Evolutionary conservation across 1,140 invertebrate species (phyloP), one percentile per base, ranked within the genome.

Genomic region (Bombyx mandarina): DNA sequence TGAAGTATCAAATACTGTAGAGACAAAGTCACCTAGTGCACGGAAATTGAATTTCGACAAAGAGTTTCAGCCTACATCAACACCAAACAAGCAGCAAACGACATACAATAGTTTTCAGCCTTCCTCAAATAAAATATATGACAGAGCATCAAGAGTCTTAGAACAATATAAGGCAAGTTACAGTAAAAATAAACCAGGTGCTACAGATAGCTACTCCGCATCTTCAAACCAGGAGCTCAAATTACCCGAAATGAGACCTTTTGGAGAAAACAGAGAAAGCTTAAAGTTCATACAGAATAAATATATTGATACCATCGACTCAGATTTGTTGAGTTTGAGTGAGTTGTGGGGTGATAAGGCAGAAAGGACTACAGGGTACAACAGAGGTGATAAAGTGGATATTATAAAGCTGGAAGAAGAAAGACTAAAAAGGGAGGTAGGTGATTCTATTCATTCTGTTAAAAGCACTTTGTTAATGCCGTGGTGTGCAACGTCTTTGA

Each of bases 321-420:
- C 81, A 55, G 82, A 87, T 58, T 58, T 88, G 54, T 67, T 88
- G 46, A 90, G 89, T 58, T 77, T 90, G 46, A 90, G 88, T 69
- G 89, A 90, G 42, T 65, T 90, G 8, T 90, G 89, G 89, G 86
- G 88, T 1, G 88, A 89, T 47, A 89, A 79, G 58, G 75, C 69
- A 49, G 83, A 86, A 26, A 80, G 68, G 63, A 35, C 26, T 35
- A 35, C 26, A 35, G 26, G 26, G 26, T 35, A 35, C 26, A 35
- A 35, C 26, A 35, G 26, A 1, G 62, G 57, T 44, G 75, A 77
- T 53, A 79, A 74, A 60, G 63, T 61, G 4, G 79, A 84, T n/a
- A 82, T 61, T 60, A 89, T 91, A 43, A 93, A 91, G 76, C 82
- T 94, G 7, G 92, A 94, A 80, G 94, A 95, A 79, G 94, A 95